phyloP scores from a whole-genome alignment of 2,113 vertebrate genomes.

The Camarhynchus parvulus region DNA sequence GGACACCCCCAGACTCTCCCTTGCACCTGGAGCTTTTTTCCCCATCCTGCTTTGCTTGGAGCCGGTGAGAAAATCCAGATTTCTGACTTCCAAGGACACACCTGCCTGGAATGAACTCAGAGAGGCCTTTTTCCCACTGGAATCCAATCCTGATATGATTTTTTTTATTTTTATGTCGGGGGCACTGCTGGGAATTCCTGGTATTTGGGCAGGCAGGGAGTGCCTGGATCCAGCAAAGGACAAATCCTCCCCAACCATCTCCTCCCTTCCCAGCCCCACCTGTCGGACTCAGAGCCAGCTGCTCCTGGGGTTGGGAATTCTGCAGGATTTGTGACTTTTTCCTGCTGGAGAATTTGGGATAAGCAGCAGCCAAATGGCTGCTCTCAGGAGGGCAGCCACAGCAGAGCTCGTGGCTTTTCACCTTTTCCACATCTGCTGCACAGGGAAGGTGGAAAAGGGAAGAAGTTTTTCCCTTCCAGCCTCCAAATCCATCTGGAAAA shows the following conservation, averaged over 20 bases:
- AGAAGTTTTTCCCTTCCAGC: not conserved
- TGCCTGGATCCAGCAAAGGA: not conserved
- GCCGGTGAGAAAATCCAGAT: not conserved
- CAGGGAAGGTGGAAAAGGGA: not conserved
- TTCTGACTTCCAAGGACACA: not conserved
- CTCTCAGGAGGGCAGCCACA: not conserved
- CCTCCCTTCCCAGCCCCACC: not conserved
- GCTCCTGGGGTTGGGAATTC: not conserved
- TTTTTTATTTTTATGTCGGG: not conserved
- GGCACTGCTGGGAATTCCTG: not conserved
- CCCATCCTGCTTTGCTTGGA: not conserved
- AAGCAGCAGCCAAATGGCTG: not conserved
- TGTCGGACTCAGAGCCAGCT: not conserved
- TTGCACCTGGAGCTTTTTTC: not conserved
- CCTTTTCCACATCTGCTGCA: constrained; percentile 1
- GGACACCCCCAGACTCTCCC: not conserved
- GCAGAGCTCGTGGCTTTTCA: not conserved
- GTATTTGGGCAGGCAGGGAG: not conserved
- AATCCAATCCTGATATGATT: not conserved
- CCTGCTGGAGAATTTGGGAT: not conserved
- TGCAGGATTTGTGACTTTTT: not conserved
- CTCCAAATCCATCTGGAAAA: not conserved
- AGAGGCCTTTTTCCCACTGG: not conserved
- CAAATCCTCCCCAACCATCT: not conserved
- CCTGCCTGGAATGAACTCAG: not conserved